Evolutionary conservation across 1,140 invertebrate genomes (phyloP).

Genomic region (Neodiprion fabricii): DNA sequence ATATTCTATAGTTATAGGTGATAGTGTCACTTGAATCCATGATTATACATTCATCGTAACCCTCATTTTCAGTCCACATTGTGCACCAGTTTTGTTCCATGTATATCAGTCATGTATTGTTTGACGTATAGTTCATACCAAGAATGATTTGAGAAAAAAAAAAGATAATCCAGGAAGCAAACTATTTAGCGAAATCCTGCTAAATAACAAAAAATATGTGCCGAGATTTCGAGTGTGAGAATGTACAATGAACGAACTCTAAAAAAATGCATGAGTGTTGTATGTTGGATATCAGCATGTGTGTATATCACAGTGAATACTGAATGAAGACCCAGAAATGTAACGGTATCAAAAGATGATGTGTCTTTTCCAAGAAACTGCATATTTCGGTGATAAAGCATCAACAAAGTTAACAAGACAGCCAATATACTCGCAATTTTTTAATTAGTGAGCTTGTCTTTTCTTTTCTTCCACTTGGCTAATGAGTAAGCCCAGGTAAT

Average conservation of each 20-base stretch:
- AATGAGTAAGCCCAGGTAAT: too few species aligned
- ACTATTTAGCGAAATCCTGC: neutral
- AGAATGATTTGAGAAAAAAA: neutral
- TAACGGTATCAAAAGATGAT: neutral
- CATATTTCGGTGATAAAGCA: too few species aligned
- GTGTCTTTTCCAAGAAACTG: neutral
- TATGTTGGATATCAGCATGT: neutral
- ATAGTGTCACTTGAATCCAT: too few species aligned
- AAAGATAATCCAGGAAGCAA: neutral
- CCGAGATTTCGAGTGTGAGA: neutral
- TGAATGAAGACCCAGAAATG: neutral
- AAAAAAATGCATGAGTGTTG: neutral
- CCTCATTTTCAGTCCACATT: too few species aligned
- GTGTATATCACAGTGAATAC: neutral
- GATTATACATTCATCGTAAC: too few species aligned
- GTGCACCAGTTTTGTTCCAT: too few species aligned
- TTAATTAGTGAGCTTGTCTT: neutral
- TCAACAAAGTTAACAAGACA: too few species aligned
- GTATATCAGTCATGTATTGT: constrained; percentile 1
- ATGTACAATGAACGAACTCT: neutral
- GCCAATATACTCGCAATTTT: neutral
- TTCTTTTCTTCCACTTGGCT: too few species aligned
- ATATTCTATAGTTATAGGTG: too few species aligned
- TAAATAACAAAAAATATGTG: neutral
- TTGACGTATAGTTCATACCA: neutral